Evolutionary conservation across 1,140 invertebrate genomes (phyloP).

Genomic region (Cydia amplana): DNA sequence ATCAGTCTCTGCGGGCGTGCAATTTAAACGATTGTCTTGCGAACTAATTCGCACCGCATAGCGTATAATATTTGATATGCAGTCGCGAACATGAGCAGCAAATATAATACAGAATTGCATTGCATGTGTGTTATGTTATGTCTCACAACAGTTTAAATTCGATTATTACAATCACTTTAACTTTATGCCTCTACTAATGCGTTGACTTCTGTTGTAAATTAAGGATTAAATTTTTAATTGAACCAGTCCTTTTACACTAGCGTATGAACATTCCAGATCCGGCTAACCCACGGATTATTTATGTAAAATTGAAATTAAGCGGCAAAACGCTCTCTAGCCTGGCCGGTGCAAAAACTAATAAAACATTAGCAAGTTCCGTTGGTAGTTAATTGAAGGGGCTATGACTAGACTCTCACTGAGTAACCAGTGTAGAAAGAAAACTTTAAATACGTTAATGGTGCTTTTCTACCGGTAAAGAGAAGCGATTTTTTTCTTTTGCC

Average conservation of each 20-base stretch:
- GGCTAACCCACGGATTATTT: slow-evolving; percentile 6
- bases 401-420: slow-evolving; percentile 13
- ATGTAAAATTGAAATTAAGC: slow-evolving; percentile 26
- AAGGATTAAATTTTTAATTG: slow-evolving; percentile 21
- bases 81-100: slow-evolving; percentile 14
- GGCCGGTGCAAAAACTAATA: slow-evolving; percentile 18
- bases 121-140: too few species aligned
- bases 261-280: slow-evolving; percentile 20
- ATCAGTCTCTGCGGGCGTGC: slow-evolving; percentile 30
- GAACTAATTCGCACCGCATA: slow-evolving; percentile 24
- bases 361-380: slow-evolving; percentile 17
- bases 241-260: slow-evolving; percentile 16
- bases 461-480: not conserved
- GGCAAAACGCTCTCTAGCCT: not conserved
- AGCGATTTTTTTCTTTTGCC: too few species aligned
- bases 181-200: not conserved
- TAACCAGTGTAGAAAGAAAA: not conserved
- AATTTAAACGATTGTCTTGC: slow-evolving; percentile 31
- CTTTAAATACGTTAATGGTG: not conserved
- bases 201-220: not conserved
- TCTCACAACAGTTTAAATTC: too few species aligned
- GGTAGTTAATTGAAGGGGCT: not conserved
- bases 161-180: not conserved
- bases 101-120: not conserved
- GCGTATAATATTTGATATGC: slow-evolving; percentile 12